Evolutionary conservation across 1,140 invertebrate species (phyloP), one percentile per base, ranked within the genome.

Genomic region (Leucophenga varia): DNA sequence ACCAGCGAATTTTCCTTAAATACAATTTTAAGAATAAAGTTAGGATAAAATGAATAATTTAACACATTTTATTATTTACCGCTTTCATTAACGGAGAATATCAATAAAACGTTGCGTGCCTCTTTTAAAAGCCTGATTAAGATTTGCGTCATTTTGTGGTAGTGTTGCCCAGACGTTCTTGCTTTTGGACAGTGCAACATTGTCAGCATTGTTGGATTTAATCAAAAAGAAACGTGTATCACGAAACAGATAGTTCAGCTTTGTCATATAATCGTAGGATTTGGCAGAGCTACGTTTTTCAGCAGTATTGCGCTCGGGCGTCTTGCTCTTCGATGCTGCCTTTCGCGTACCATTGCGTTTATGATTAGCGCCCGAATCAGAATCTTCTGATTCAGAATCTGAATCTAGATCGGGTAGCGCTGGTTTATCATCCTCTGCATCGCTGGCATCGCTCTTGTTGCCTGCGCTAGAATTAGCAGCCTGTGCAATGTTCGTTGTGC

Each of bases 151-250:
- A 79, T 98, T 98, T 76, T 95, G 93, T 12, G 93, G 94, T 43
- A 96, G 83, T 5, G 96, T 98, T 8, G 95, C 97, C 96, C 95
- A 98, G 3, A 98, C 95, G 51, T 92, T 93, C 80, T 93, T 96
- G 1, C 86, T 87, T 78, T 98, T 98, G 2, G 95, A 95, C 19
- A 98, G 65, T 17, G 89, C 88, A 20, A 98, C 88, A 79, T 98
- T 98, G 76, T 98, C 95, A 49, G 90, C 89, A 79, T 98, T 98
- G 76, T 97, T 97, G 35, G 94, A 97, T 77, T 98, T 98, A 53
- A 98, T 97, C 17, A 98, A 84, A 79, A 97, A 98, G 81, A 95
- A 98, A 55, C 93, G 83, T 50, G 95, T 91, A 77, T 96, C 92
- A 58, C 93, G 82, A 75, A 97, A 97, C 40, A 98, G 81, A 75